phyloP scores from a whole-genome alignment of 2,888 invertebrate genomes.

The Idaea straminata region DNA sequence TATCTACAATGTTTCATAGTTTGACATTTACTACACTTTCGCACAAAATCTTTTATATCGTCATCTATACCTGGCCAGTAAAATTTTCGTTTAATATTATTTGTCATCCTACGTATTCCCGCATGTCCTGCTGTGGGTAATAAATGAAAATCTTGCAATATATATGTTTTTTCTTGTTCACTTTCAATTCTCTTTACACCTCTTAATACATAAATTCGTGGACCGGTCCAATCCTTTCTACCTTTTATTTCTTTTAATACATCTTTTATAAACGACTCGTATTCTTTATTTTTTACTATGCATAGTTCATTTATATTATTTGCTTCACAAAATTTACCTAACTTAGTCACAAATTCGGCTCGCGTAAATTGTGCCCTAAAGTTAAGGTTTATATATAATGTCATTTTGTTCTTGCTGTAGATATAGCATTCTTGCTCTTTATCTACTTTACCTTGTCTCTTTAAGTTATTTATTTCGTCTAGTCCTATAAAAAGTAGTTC shows the following conservation, averaged over 20 bases:
- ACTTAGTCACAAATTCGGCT: neutral
- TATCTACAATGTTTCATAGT: conserved; percentile 4
- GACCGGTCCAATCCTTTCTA: conserved; percentile 11
- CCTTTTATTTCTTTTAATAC: no score
- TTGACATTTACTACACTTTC: conserved; percentile 24
- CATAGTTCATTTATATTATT: no score
- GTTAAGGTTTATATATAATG: neutral
- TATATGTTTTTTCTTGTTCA: conserved; percentile 21
- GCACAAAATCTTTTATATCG: conserved; percentile 19
- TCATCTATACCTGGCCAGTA: conserved; percentile 17
- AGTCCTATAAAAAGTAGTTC: neutral
- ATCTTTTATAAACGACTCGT: neutral
- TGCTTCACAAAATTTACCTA: neutral
- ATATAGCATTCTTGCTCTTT: neutral
- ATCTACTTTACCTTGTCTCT: neutral
- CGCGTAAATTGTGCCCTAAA: conserved; percentile 10
- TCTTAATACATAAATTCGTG: conserved; percentile 24
- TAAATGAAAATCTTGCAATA: conserved; percentile 29
- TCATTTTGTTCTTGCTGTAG: neutral
- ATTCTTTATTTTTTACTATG: neutral
- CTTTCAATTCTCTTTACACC: conserved; percentile 20
- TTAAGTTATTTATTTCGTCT: neutral
- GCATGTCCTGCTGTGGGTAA: conserved; percentile 29
- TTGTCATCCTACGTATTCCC: conserved; percentile 21
- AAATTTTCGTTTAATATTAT: conserved; percentile 22